These are phyloP conservation scores for Nomada ferruginata DNA, from an alignment of 2,888 invertebrate species.

Conservation along the genomic window DNA sequence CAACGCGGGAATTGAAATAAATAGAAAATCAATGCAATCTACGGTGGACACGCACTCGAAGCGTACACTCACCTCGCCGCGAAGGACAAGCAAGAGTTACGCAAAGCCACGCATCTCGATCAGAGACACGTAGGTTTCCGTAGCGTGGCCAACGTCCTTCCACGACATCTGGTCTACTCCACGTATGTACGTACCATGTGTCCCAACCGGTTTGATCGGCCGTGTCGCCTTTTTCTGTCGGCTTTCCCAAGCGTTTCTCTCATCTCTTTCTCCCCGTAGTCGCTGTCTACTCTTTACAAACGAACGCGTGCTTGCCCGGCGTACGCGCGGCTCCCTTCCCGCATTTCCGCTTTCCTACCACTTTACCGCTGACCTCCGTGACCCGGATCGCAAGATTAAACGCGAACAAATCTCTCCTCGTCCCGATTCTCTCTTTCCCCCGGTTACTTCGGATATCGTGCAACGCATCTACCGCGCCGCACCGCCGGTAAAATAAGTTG, in stretches of 20 bases:
- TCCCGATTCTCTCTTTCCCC: not conserved
- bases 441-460: conserved; percentile 46
- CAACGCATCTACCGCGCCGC: conserved; percentile 45
- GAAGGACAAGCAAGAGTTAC: conserved; percentile 25
- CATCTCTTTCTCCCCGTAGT: conserved; percentile 28
- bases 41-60: not conserved
- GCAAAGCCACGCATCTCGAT: conserved; percentile 38
- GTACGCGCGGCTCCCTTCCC: conserved; percentile 47
- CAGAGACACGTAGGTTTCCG: conserved; percentile 29
- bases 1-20: too few species aligned
- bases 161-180: conserved; percentile 36
- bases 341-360: conserved; percentile 65
- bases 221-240: conserved; percentile 63
- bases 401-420: conserved; percentile 34
- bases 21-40: not conserved
- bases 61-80: conserved; percentile 6
- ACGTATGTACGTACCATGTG: conserved; percentile 7
- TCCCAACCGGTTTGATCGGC: conserved; percentile 65
- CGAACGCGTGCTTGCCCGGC: conserved; percentile 43
- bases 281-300: conserved; percentile 29
- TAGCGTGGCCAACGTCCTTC: conserved; percentile 45
- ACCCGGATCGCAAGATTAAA: conserved; percentile 63
- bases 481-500: conserved; percentile 37
- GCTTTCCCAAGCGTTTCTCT: conserved; percentile 66
- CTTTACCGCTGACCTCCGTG: conserved; percentile 52